These are phyloP conservation scores for Melanogrammus aeglefinus DNA, from an alignment of 2,797 vertebrate species.

Conservation along the genomic window DNA sequence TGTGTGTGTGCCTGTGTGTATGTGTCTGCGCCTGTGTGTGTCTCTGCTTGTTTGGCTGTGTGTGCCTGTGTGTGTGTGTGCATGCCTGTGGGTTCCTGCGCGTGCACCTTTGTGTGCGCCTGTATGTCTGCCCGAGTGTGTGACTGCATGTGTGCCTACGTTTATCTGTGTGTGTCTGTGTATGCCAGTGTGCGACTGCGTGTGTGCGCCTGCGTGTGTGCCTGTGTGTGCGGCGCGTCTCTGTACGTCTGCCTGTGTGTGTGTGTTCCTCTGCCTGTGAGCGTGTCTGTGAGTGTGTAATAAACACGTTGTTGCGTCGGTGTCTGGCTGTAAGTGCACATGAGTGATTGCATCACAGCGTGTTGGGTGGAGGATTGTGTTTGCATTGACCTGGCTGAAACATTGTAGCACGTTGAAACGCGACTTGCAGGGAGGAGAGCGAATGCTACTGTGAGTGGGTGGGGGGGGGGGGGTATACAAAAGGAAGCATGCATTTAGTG, in stretches of 20 bases:
- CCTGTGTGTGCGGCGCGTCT: too few species aligned
- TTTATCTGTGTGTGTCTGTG: slow-evolving; percentile 20
- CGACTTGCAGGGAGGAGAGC: slow-evolving; percentile 2
- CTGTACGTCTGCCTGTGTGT: not conserved
- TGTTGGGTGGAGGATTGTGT: slow-evolving; percentile 7
- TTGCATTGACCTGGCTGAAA: slow-evolving; percentile 63
- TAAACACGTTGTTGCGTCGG: not conserved
- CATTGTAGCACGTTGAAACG: slow-evolving; percentile 50
- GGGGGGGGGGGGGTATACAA: slow-evolving; percentile 29
- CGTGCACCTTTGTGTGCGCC: not conserved
- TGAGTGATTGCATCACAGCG: not conserved
- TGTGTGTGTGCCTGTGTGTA: not conserved
- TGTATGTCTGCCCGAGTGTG: too few species aligned
- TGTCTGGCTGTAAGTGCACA: not conserved
- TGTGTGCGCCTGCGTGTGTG: not conserved
- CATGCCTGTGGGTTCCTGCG: not conserved
- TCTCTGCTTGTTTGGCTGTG: not conserved
- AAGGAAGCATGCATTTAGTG: slow-evolving; percentile 5
- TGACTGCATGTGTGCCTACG: too few species aligned
- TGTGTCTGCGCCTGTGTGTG: not conserved
- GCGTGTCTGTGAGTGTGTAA: slow-evolving; percentile 26
- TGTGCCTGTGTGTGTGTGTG: not conserved
- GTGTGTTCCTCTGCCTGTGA: slow-evolving; percentile 10
- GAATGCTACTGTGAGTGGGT: not conserved
- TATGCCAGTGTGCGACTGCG: not conserved